Conservation (phyloP, 2,797 vertebrate species). For the Taeniopygia guttata region DNA sequence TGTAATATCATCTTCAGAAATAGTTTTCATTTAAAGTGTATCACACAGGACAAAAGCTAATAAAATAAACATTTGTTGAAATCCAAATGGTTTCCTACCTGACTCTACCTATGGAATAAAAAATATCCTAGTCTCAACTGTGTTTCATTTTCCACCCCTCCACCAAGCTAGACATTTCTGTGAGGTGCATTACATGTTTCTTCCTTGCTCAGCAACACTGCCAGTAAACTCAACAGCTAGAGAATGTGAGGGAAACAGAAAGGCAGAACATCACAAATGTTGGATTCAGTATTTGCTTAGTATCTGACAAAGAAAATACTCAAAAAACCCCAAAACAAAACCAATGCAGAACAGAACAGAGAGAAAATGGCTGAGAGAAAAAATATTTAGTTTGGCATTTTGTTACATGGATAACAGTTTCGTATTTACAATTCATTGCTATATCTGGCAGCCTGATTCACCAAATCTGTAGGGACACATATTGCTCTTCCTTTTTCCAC, state of each 20-base stretch:
- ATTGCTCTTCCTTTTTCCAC: neutral
- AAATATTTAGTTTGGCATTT: neutral
- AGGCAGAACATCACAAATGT: neutral
- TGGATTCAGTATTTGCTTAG: neutral
- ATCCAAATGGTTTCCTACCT: neutral
- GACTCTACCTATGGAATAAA: neutral
- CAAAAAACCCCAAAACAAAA: neutral
- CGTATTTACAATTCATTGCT: neutral
- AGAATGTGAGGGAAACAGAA: neutral
- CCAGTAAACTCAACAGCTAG: neutral
- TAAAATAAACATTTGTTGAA: neutral
- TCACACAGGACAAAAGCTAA: slow-evolving; percentile 17
- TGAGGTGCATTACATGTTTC: neutral
- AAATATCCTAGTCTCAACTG: neutral
- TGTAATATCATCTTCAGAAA: neutral
- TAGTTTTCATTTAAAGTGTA: neutral
- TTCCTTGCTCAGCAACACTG: neutral
- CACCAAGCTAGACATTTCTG: neutral
- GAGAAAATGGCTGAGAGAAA: neutral
- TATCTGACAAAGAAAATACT: neutral
- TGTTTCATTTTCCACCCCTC: neutral
- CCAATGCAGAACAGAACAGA: neutral
- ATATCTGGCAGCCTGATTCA: neutral
- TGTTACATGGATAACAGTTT: neutral
- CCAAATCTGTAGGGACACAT: neutral